These are phyloP conservation scores for Chloropsis hardwickii DNA, from an alignment of 2,113 vertebrate species.

Conservation along the genomic window DNA sequence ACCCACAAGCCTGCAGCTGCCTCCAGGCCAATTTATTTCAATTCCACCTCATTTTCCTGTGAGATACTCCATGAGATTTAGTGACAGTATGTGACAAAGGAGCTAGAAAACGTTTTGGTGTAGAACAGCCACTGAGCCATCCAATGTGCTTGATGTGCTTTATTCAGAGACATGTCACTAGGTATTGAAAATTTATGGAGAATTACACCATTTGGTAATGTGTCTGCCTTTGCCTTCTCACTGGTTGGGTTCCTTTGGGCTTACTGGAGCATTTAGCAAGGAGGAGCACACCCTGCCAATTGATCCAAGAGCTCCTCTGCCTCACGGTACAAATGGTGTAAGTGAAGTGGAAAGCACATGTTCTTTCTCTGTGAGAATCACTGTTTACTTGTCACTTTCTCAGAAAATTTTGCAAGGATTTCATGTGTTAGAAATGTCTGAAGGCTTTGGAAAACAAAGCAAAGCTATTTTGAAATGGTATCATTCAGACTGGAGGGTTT, in stretches of 20 bases:
- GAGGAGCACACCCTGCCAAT: not conserved
- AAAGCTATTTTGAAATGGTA: not conserved
- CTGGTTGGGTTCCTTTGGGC: not conserved
- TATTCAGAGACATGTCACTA: not conserved
- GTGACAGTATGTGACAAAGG: slow-evolving; percentile 1
- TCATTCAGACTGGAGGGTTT: not conserved
- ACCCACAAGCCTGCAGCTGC: not conserved
- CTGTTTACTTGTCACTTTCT: not conserved
- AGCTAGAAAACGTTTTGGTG: not conserved
- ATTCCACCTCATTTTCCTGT: slow-evolving; percentile 21
- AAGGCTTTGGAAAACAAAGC: not conserved
- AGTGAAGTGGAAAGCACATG: not conserved
- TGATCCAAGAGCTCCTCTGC: not conserved
- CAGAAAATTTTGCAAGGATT: not conserved
- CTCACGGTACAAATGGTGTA: not conserved
- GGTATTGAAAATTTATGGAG: not conserved
- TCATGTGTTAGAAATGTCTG: not conserved
- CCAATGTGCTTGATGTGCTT: not conserved
- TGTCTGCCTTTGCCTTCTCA: not conserved
- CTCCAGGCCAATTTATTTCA: slow-evolving; percentile 42
- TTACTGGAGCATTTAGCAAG: not conserved
- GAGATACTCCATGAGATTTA: not conserved
- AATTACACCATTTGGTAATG: not conserved
- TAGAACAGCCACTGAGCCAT: not conserved
- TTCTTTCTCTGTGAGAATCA: not conserved